Base-by-base conservation (phyloP, 2,888 invertebrate genomes). In the Tetanocera ferruginea region DNA sequence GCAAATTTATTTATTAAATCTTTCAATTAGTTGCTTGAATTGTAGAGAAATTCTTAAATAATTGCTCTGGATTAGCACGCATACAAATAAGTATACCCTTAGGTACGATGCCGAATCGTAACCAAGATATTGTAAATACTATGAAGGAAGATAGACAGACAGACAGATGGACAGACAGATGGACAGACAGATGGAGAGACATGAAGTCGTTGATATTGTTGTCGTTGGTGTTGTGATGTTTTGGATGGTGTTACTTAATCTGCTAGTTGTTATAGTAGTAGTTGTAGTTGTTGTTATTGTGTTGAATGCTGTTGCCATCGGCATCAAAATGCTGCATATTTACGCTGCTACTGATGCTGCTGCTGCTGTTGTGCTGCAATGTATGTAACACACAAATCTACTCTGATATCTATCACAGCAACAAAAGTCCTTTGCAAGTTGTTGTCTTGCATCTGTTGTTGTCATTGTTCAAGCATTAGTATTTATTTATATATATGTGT, bases 1-100 rank as follows among this genome's bases (percentile, higher is more conserved):
- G 23, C 55, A 64, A 67, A 67, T 67, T 34, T 34, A 67, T 37
- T 67, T 67, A 67, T 67, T 67, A 43, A 67, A 67, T 67, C 67
- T 34, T 37, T 67, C 43, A 67, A 67, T 67, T 67, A 67, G 67
- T 67, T 34, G 17, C 67, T 67, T 67, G 67, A 37, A 23, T 67
- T 67, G 67, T 19, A 19, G n/a, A 28, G 31, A 67, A 67, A 67
- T 67, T 37, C 67, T 34, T 34, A 34, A 43, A 67, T 67, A 67
- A 67, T 37, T 67, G 67, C 19, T 43, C 23, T n/a, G 37, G 60
- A 60, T 60, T 60, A 5, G 28, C 17, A 60, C 28, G 23, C 60
- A 19, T 60, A 28, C 28, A 28, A 28, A 43, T 43, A 28, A 60
- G 25, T 60, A 28, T 60, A 28, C 60, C 60, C 60, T 28, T 5